Evolutionary conservation across 1,140 invertebrate species (phyloP), one percentile per base, ranked within the genome.

Genomic region (Ephestia elutella): DNA sequence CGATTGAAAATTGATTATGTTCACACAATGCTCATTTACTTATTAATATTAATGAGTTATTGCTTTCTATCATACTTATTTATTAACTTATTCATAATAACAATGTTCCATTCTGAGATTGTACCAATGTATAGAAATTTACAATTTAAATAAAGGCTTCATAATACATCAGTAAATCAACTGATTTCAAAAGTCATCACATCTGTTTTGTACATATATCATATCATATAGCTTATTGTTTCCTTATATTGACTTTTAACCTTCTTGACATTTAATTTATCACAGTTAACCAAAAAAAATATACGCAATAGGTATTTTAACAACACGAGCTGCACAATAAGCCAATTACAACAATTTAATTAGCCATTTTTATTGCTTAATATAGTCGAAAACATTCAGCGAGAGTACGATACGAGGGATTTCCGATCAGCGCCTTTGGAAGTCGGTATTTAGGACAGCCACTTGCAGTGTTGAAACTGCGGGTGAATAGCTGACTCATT

Each of bases 391-490:
- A 44, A 44, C 38, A 44, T 44, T 44, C 15, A 15, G 38, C 15
- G 38, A 44, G 38, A 44, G 38, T 15, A 44, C 38, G 15, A 44
- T 15, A 44, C 38, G 15, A 44, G 38, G 38, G 38, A 44, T 44
- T 15, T 44, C 38, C 38, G 38, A 44, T 44, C 38, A 44, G 38
- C 38, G 38, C 10, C 38, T 15, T 44, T 44, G 38, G 38, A 44
- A 44, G 38, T 44, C 15, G 38, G 38, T 44, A 44, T 44, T 44
- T 44, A 44, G 38, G 38, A 44, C 38, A 44, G 38, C n/a, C 38
- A 44, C 13, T 44, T 44, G 38, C 38, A 15, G 38, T 44, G 13
- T 44, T 17, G 38, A 44, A 44, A 44, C 38, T 17, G 15, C 38
- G 4, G n/a, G 38, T 44, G 5, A 4, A 44, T 7, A 44, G 15